These are phyloP conservation scores for Acronicta aceris DNA, from an alignment of 2,888 invertebrate genomes.

Conservation along the genomic window DNA sequence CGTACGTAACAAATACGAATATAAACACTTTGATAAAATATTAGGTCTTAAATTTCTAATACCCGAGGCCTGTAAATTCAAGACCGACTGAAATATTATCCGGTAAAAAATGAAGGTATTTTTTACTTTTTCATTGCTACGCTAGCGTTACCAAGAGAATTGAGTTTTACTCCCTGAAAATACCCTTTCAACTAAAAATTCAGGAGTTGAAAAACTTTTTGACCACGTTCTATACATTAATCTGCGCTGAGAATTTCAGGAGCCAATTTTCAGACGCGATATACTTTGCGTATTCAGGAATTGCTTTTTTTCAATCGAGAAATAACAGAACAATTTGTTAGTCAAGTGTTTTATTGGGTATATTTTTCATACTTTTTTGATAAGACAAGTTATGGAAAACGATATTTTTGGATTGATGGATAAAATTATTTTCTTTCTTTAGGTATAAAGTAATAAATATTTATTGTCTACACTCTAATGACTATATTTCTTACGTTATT, in stretches of 20 bases:
- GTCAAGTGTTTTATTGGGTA: slow-evolving; percentile 13
- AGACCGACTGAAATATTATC: no score
- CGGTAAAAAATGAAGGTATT: no score
- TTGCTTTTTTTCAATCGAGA: slow-evolving; percentile 18
- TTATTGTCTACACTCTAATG: no score
- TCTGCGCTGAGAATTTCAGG: slow-evolving; percentile 15
- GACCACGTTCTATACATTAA: slow-evolving; percentile 42
- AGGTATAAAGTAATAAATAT: no score
- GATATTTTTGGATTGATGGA: slow-evolving; percentile 18
- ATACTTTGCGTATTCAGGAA: slow-evolving; percentile 9
- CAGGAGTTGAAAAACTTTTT: slow-evolving; percentile 18
- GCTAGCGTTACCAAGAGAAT: no score
- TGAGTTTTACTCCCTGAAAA: slow-evolving; percentile 20
- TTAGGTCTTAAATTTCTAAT: no score
- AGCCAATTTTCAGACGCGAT: slow-evolving; percentile 14
- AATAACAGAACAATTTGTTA: slow-evolving; percentile 29
- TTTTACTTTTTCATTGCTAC: no score
- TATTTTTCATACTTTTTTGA: slow-evolving; percentile 18
- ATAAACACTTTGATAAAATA: no score
- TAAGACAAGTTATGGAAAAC: slow-evolving; percentile 17
- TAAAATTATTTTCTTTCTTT: neutral
- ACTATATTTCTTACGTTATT: no score
- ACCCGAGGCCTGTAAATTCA: no score
- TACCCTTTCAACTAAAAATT: slow-evolving; percentile 33
- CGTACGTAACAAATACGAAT: no score